Conservation (phyloP, 2,797 vertebrate genomes). For the Hypotaenidia philippensis region DNA sequence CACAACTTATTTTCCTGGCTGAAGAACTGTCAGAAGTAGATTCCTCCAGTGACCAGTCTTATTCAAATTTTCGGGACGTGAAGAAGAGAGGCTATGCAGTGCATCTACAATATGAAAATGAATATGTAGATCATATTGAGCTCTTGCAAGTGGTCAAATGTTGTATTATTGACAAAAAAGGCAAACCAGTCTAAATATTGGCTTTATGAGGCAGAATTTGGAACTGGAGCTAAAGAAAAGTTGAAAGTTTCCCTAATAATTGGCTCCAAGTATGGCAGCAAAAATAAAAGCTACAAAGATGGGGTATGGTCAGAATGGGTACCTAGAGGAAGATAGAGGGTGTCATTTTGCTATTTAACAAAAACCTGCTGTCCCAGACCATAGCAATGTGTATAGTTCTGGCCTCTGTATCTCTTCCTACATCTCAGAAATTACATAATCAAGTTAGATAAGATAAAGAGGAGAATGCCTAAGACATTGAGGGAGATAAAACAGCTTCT, state of each 20-base stretch:
- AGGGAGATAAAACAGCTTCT: neutral
- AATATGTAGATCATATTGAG: neutral
- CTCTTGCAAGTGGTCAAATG: neutral
- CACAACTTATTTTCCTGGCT: neutral
- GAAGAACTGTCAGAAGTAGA: neutral
- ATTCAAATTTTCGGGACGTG: neutral
- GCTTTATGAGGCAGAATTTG: neutral
- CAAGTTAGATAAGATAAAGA: neutral
- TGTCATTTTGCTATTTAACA: neutral
- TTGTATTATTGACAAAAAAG: neutral
- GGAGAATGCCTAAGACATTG: neutral
- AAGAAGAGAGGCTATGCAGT: neutral
- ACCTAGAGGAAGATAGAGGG: neutral
- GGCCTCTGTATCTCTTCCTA: neutral
- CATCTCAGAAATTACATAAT: neutral
- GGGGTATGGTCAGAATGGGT: too few species aligned
- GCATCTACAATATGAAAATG: neutral
- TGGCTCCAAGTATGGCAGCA: neutral
- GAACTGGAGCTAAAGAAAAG: neutral
- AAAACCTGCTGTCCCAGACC: neutral
- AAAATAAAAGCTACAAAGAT: neutral
- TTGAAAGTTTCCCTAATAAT: neutral
- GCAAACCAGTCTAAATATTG: neutral
- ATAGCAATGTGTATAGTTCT: neutral
- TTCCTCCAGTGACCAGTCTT: neutral